Conservation (phyloP, 2,113 vertebrate genomes). For the Ia io region DNA sequence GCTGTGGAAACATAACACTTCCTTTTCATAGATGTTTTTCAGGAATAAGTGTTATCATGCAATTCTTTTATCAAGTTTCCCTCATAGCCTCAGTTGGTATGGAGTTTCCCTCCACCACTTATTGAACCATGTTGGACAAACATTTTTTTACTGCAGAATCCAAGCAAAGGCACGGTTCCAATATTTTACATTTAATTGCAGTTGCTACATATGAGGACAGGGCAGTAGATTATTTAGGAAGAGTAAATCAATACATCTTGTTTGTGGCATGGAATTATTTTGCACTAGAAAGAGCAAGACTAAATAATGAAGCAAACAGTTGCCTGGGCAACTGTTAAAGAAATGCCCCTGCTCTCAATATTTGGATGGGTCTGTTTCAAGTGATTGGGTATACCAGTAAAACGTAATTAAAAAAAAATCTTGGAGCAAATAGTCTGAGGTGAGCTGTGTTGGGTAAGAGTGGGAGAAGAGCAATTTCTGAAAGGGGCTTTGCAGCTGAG, state of each 20-base stretch:
- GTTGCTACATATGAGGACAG: neutral
- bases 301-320: neutral
- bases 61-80: slow-evolving; percentile 35
- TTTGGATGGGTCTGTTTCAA: neutral
- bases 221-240: neutral
- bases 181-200: slow-evolving; percentile 46
- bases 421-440: neutral
- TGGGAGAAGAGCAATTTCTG: neutral
- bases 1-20: slow-evolving; percentile 55
- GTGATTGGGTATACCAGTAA: neutral
- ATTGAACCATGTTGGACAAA: slow-evolving; percentile 35
- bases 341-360: neutral
- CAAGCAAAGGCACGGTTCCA: slow-evolving; percentile 12
- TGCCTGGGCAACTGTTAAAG: neutral
- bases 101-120: slow-evolving; percentile 12
- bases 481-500: neutral
- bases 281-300: neutral
- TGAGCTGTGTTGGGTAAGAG: neutral
- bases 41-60: slow-evolving; percentile 36
- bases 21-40: slow-evolving; percentile 53
- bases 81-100: slow-evolving; percentile 16
- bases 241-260: slow-evolving; percentile 2
- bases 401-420: neutral
- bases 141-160: slow-evolving; percentile 14
- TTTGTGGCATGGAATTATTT: neutral